Conservation (phyloP, 64 coral and sea anemone species). For the Actinia tenebrosa region DNA sequence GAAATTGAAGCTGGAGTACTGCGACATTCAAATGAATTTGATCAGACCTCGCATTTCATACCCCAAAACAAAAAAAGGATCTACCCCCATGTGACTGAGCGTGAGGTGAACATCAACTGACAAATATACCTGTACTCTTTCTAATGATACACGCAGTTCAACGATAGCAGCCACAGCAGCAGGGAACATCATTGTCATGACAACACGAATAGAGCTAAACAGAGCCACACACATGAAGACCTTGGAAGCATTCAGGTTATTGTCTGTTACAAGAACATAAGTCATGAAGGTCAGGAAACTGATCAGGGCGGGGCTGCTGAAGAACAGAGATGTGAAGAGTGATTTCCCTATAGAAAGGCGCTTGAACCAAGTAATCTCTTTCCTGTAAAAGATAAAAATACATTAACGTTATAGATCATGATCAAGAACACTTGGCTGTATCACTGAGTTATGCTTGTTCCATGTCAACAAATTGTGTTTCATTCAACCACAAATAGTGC, state of each 20-base stretch:
- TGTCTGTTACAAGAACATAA: not conserved
- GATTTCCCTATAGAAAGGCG: not conserved
- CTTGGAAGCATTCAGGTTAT: not conserved
- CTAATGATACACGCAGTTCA: not conserved
- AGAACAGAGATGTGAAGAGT: conserved; percentile 22
- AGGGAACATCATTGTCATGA: conserved; percentile 16
- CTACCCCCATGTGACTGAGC: too few relatives aligned
- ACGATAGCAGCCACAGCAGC: not conserved
- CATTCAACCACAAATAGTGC: too few relatives aligned
- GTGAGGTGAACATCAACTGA: too few relatives aligned
- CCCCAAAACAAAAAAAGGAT: too few relatives aligned
- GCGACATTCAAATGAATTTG: too few relatives aligned
- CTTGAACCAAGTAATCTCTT: not conserved
- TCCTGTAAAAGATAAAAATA: not conserved
- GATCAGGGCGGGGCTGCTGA: conserved; percentile 14
- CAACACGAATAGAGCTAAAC: conserved; percentile 3
- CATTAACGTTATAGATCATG: too few relatives aligned
- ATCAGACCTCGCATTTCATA: not conserved
- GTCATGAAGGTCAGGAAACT: conserved; percentile 27
- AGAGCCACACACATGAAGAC: conserved; percentile 23
- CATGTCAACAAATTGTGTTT: too few relatives aligned
- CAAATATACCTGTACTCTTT: conserved; percentile 3
- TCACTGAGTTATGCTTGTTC: too few relatives aligned
- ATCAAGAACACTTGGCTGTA: too few relatives aligned
- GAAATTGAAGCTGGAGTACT: too few relatives aligned